Evolutionary conservation across 2,797 vertebrate genomes (phyloP).

Genomic region (Acrocephalus scirpaceus): DNA sequence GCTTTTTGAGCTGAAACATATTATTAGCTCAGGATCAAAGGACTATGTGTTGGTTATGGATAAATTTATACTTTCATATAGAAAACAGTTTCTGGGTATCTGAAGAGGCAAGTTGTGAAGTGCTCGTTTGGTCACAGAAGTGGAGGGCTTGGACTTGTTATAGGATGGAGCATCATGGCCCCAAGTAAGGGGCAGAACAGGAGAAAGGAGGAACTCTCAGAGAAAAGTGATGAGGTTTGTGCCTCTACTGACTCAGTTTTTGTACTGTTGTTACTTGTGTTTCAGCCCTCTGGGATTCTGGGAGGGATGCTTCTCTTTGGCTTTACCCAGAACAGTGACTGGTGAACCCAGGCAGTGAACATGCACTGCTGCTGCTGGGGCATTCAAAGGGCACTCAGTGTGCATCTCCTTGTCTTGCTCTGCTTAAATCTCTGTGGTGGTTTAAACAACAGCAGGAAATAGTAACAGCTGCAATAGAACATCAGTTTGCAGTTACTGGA

Average conservation of each 20-base stretch:
- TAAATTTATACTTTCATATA: neutral
- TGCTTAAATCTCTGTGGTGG: neutral
- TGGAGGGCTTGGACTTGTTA: neutral
- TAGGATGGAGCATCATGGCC: neutral
- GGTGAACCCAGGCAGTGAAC: neutral
- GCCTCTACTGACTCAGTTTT: neutral
- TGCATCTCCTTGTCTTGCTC: neutral
- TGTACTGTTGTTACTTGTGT: rapidly evolving
- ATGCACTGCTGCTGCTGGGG: neutral
- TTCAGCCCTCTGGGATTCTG: neutral
- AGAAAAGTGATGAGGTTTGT: neutral
- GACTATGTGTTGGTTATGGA: neutral
- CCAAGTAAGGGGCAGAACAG: rapidly evolving
- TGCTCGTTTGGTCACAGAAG: rapidly evolving
- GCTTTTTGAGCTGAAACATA: neutral
- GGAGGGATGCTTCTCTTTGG: neutral
- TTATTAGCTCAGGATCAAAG: neutral
- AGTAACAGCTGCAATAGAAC: neutral
- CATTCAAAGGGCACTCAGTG: neutral
- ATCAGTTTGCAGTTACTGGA: neutral
- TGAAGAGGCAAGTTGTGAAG: neutral
- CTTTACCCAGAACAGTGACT: neutral
- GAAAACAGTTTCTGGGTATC: neutral
- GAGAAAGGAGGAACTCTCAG: neutral
- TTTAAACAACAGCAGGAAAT: neutral